Conservation (phyloP, 2,888 invertebrate genomes). For the Brachyopa scutellaris region DNA sequence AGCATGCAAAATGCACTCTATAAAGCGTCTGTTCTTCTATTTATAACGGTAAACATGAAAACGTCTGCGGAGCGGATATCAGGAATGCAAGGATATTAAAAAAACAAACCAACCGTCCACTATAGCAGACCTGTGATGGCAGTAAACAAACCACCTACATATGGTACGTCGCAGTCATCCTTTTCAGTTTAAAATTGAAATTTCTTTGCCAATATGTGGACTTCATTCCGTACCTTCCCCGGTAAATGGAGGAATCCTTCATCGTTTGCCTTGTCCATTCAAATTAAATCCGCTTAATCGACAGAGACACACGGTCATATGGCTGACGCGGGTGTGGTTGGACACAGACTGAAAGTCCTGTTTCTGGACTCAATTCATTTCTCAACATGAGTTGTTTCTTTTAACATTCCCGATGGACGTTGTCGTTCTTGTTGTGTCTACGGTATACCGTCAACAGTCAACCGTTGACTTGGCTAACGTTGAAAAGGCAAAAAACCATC, state of each 20-base stretch:
- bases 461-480: conserved; percentile 37
- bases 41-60: background rate
- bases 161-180: conserved; percentile 19
- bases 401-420: conserved; percentile 40
- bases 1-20: conserved; percentile 17
- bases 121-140: background rate
- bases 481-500: conserved; percentile 27
- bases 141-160: conserved; percentile 33
- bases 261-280: conserved; percentile 34
- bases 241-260: background rate
- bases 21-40: background rate
- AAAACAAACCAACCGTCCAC: conserved; percentile 12
- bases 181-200: conserved; percentile 28
- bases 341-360: too few relatives aligned
- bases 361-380: too few relatives aligned
- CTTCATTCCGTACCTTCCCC: background rate
- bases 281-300: conserved; percentile 57
- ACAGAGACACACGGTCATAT: conserved; percentile 19
- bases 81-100: conserved; percentile 35
- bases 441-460: background rate
- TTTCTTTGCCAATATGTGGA: conserved; percentile 21
- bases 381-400: conserved; percentile 32
- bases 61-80: conserved; percentile 9
- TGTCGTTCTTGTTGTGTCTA: conserved; percentile 30
- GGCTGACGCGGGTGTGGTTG: background rate